Evolutionary conservation across 2,113 vertebrate species (phyloP).

Genomic region (Lophotis ruficrista): DNA sequence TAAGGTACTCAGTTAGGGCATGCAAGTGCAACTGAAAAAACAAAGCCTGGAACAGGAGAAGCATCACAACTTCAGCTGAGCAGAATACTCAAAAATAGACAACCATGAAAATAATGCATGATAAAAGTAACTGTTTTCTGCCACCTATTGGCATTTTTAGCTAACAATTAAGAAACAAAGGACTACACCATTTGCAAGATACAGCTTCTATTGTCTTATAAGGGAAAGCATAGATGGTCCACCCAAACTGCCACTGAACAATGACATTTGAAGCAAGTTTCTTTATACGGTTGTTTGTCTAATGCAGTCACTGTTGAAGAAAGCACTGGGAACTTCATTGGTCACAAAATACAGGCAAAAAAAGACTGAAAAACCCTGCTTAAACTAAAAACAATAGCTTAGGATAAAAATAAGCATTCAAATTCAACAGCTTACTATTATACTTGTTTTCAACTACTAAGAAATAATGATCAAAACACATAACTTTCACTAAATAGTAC

Average conservation of each 20-base stretch:
- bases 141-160: slow-evolving; percentile 10
- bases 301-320: not conserved
- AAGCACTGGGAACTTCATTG: not conserved
- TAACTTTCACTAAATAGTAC: not conserved
- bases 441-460: not conserved
- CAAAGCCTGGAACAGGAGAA: slow-evolving; percentile 8
- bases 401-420: not conserved
- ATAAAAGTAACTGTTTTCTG: slow-evolving; percentile 35
- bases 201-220: not conserved
- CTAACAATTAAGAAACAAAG: slow-evolving; percentile 19
- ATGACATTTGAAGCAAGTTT: not conserved
- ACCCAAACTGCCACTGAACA: not conserved
- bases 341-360: not conserved
- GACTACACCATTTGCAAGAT: not conserved
- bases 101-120: not conserved
- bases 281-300: not conserved
- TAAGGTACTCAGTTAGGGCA: not conserved
- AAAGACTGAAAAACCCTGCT: not conserved
- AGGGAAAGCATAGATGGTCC: not conserved
- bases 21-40: slow-evolving; percentile 42
- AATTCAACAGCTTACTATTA: not conserved
- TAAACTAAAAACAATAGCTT: not conserved
- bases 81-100: not conserved
- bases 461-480: not conserved
- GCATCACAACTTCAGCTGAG: slow-evolving; percentile 2